Percentiles rank a stretch among this genome's conserved stretches.
phyloP scores from a whole-genome alignment of 2,113 vertebrate genomes.

The Aramus guarauna region DNA sequence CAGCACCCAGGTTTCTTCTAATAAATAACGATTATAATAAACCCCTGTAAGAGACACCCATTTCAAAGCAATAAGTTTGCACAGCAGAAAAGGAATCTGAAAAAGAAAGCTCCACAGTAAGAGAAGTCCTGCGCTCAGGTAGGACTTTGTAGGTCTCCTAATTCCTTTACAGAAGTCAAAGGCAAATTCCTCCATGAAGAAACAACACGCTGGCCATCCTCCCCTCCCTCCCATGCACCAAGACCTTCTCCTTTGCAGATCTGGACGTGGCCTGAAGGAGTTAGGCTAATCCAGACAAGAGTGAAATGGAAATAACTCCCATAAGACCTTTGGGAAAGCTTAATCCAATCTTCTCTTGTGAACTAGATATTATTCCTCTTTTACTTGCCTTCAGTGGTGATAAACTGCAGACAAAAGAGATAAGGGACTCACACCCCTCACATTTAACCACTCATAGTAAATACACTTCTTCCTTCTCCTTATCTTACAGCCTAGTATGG shows the following conservation, averaged over 20 bases:
- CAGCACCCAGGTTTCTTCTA: background rate
- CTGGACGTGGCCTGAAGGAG: background rate
- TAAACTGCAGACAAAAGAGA: conserved; percentile 50
- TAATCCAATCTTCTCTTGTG: conserved; percentile 49
- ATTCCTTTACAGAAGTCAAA: background rate
- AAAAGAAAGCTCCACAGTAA: background rate
- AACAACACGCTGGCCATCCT: fast-evolving
- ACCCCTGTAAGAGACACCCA: background rate
- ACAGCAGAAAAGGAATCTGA: background rate
- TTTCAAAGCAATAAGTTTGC: background rate
- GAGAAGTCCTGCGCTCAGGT: background rate
- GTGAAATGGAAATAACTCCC: background rate
- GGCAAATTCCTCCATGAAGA: background rate
- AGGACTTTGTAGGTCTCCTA: background rate
- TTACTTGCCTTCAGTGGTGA: conserved; percentile 25
- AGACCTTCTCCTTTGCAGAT: background rate
- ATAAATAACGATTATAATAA: background rate
- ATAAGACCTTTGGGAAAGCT: background rate
- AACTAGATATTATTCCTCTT: conserved; percentile 28
- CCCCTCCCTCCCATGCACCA: background rate
- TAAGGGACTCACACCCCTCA: background rate
- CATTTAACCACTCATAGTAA: conserved; percentile 18
- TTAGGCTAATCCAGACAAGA: background rate
- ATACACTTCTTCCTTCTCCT: background rate
- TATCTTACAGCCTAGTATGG: conserved; percentile 40